Base-by-base conservation (phyloP, 2,797 vertebrate genomes). In the Anguilla obscura region DNA sequence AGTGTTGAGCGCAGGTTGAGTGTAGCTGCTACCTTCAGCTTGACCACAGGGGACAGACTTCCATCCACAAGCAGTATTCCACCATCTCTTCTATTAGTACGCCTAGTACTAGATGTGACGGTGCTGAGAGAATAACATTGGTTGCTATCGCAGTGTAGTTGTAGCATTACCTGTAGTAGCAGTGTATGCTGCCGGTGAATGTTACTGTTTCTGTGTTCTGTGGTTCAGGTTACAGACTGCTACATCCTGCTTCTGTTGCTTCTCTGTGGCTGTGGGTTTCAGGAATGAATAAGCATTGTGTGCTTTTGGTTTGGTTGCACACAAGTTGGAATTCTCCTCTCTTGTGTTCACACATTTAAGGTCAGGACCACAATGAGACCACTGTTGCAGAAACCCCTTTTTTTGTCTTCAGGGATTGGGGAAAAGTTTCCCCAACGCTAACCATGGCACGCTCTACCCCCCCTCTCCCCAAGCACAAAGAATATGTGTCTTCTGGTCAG, bases 401-500 rank as follows among this genome's bases (percentile, higher is more conserved):
- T 85, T 71, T 71, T 48, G 18, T 71, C 36, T 40, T 45, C n/a
- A 71, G 60, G 36, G 33, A 58, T 27, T 9, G 63, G 36, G 48
- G 21, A 24, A 63, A 85, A 21, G 66, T 10, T 48, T 86, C 33
- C 40, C 45, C 7, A 50, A 8, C 18, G 12, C 33, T 48, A 7
- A 12, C 76, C 30, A 45, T 8, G 40, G 18, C 33, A 21, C 6
- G 24, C 60, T n/a, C 24, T 52, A 27, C 85, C 52, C 88, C 54
- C 60, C 89, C 84, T 87, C 63, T 86, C 86, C 84, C 76, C 84
- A 8, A 82, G 21, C 45, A 85, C 86, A 60, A 56, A 76, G 85
- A 33, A 90, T 85, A 90, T 89, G 91, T 91, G 90, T 93, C 89
- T 89, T 89, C 83, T 90, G 90, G 93, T 94, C 92, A 71, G 89